Base-by-base conservation (phyloP, 2,888 invertebrate genomes). In the Oscheius myriophilus region DNA sequence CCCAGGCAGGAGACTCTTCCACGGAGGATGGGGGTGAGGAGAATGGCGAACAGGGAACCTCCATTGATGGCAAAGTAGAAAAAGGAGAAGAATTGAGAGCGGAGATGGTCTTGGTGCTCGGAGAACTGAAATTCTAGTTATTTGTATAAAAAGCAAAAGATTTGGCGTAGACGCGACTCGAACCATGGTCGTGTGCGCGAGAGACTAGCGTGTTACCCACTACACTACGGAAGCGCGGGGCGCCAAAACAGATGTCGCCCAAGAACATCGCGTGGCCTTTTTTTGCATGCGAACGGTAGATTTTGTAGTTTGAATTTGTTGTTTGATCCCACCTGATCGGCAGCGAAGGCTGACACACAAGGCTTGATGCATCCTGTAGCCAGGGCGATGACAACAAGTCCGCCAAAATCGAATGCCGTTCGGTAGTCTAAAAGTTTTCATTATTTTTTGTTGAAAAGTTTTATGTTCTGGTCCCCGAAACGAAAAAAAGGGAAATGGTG, bases 301-400 rank as follows among this genome's bases (percentile, higher is more conserved):
- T 51, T n/a, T 33, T 33, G 46, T 18, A 33, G 3, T 33, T 33
- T 33, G 33, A 33, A 33, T 33, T 33, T 9, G 33, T 33, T 6
- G 33, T 33, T 33, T 33, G 33, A 3, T 33, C 61, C 61, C 61
- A 83, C 81, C 73, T 84, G 96, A 87, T 96, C 96, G 0, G 95
- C 96, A 0, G 96, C 96, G 87, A 96, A 96, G 0, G 96, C 93
- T 0, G 94, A 91, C 0, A 96, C 95, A 85, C 95, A 96, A 0
- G 96, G 95, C 86, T 96, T 96, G 81, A 96, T 96, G 1, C 95
- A 95, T 1, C 96, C 96, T 0, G 95, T 94, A 0, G 95, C 95
- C 16, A 95, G 82, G 0, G 94, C 94, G 81, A 96, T 93, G 76
- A 92, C 87, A 16, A 91, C 85, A 33, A 93, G 87, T 0, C 92